These are phyloP conservation scores for Muraenolepis orangiensis DNA, from an alignment of 2,797 vertebrate species.

Conservation along the genomic window DNA sequence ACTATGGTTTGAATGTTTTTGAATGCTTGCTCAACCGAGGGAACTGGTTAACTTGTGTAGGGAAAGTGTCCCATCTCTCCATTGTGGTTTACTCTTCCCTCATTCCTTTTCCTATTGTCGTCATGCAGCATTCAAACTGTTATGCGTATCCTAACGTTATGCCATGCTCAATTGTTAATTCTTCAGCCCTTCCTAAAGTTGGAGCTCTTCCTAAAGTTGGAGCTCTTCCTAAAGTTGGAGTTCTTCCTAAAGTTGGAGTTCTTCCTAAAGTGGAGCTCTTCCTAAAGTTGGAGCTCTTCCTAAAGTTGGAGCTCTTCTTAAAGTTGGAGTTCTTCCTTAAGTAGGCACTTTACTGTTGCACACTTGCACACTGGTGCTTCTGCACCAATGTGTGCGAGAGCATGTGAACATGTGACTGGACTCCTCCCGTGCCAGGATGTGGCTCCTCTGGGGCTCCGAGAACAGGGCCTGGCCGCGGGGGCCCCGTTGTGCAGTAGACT, in stretches of 20 bases:
- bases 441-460: conserved; percentile 31
- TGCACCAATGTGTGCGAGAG: not conserved
- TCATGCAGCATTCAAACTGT: not conserved
- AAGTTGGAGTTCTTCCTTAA: too few species aligned
- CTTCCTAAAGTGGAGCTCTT: not conserved
- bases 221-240: not conserved
- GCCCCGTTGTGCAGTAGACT: conserved; percentile 31
- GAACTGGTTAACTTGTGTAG: conserved; percentile 20
- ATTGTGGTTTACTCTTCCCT: not conserved
- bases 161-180: not conserved
- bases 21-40: conserved; percentile 33
- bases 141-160: not conserved
- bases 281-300: not conserved
- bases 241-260: not conserved
- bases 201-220: not conserved
- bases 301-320: not conserved
- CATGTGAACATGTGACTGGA: conserved; percentile 19
- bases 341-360: too few species aligned
- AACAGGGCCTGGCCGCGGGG: too few species aligned
- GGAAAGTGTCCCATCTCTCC: not conserved
- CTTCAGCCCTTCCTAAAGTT: not conserved
- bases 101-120: not conserved
- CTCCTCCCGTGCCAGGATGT: conserved; percentile 31
- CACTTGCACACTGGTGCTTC: too few species aligned
- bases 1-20: conserved; percentile 1